Evolutionary conservation across 2,113 vertebrate genomes (phyloP).

Genomic region (Grallaria varia): DNA sequence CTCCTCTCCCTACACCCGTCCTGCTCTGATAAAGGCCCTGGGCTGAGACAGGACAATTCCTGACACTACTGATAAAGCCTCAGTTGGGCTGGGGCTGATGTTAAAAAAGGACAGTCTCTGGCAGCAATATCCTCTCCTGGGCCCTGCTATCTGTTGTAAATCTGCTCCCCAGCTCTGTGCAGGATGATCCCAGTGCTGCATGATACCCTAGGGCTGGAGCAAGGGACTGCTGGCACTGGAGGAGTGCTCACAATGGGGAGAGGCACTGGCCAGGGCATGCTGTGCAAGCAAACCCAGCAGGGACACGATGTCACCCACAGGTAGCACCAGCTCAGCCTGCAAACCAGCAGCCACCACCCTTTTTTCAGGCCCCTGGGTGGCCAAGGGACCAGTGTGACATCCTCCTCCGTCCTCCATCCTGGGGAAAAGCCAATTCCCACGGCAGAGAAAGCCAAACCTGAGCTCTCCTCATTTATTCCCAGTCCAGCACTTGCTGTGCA

Average conservation of each 20-base stretch:
- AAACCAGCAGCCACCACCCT: not conserved
- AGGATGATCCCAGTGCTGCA: not conserved
- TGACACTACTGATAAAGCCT: not conserved
- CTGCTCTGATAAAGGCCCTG: not conserved
- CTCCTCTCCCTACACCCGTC: not conserved
- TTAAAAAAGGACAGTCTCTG: not conserved
- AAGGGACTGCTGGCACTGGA: not conserved
- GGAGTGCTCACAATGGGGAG: not conserved
- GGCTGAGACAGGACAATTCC: not conserved
- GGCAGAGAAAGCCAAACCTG: not conserved
- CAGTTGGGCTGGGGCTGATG: not conserved
- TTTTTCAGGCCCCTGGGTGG: not conserved
- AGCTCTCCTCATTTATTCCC: not conserved
- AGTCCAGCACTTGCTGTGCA: not conserved
- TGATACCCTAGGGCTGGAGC: not conserved
- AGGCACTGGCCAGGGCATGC: not conserved
- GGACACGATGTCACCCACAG: not conserved
- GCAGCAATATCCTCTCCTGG: not conserved
- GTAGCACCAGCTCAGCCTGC: not conserved
- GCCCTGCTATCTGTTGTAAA: not conserved
- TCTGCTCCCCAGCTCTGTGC: not conserved
- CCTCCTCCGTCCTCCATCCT: not conserved
- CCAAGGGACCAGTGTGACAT: not conserved
- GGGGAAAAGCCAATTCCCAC: not conserved
- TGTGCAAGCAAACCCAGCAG: not conserved